These are phyloP conservation scores for Idaea dimidiata DNA, from an alignment of 2,888 invertebrate species.

Conservation along the genomic window DNA sequence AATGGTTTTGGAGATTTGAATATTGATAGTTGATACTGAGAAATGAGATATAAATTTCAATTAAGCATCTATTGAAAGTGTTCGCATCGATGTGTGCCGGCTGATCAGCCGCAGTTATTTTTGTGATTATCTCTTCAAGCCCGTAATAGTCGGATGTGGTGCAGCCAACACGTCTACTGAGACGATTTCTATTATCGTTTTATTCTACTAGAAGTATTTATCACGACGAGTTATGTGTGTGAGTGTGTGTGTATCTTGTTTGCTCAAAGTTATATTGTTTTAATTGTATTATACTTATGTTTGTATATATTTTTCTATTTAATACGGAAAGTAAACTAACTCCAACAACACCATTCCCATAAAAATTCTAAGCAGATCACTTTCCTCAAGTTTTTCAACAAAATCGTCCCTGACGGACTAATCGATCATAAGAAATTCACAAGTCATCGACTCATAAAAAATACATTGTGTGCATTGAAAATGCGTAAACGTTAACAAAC, in stretches of 20 bases:
- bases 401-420: slow-evolving; percentile 46
- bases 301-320: background rate
- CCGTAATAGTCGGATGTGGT: slow-evolving; percentile 41
- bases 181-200: slow-evolving; percentile 55
- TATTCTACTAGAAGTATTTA: slow-evolving; percentile 32
- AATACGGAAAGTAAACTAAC: background rate
- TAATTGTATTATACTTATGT: background rate
- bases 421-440: slow-evolving; percentile 80
- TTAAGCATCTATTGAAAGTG: slow-evolving; percentile 72
- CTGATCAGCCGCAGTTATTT: slow-evolving; percentile 58
- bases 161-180: slow-evolving; percentile 50
- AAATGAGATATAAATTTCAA: slow-evolving; percentile 81
- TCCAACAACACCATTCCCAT: background rate
- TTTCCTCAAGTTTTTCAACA: slow-evolving; percentile 52
- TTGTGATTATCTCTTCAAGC: slow-evolving; percentile 66
- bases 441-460: slow-evolving; percentile 78
- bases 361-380: slow-evolving; percentile 7
- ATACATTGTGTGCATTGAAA: slow-evolving; percentile 65
- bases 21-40: slow-evolving; percentile 80
- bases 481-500: slow-evolving; percentile 73
- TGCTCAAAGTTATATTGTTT: slow-evolving; percentile 22
- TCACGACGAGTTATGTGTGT: background rate
- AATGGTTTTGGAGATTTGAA: slow-evolving; percentile 75
- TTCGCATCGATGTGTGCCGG: slow-evolving; percentile 46
- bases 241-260: slow-evolving; percentile 8